These are phyloP conservation scores for Chrysina gloriosa DNA, from an alignment of 2,888 invertebrate genomes.

Conservation along the genomic window DNA sequence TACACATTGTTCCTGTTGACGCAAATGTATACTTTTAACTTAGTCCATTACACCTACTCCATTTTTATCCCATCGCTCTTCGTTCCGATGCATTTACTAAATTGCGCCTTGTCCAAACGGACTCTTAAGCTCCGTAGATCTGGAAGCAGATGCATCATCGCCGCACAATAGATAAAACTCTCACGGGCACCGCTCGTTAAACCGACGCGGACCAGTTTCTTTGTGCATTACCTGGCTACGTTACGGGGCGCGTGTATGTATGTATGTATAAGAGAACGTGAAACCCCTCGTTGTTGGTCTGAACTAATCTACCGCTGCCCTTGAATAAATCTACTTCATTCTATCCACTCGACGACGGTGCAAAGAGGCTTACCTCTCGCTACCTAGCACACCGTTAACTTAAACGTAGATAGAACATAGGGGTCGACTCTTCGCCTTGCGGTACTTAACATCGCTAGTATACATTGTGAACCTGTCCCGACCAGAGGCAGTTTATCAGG, in stretches of 20 bases:
- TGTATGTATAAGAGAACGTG: neutral
- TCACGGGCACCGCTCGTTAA: slow-evolving; percentile 1
- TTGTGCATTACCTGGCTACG: slow-evolving; percentile 6
- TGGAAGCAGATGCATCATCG: neutral
- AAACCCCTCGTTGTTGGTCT: slow-evolving; percentile 35
- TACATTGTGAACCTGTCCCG: slow-evolving; percentile 63
- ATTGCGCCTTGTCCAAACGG: too few relatives aligned
- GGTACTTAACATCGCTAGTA: slow-evolving; percentile 58
- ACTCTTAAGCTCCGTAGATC: too few relatives aligned
- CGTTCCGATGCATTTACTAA: too few relatives aligned
- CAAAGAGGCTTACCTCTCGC: slow-evolving; percentile 40
- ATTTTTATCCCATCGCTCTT: too few relatives aligned
- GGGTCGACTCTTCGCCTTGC: slow-evolving; percentile 43
- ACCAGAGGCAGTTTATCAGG: slow-evolving; percentile 60
- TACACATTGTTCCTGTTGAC: too few relatives aligned
- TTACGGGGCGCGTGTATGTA: neutral
- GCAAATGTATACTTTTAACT: too few relatives aligned
- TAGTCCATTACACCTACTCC: too few relatives aligned
- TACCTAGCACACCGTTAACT: slow-evolving; percentile 8
- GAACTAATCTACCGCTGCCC: slow-evolving; percentile 54
- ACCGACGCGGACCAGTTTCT: slow-evolving; percentile 15
- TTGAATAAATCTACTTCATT: slow-evolving; percentile 54
- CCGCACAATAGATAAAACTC: neutral
- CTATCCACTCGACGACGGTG: slow-evolving; percentile 43
- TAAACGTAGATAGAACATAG: slow-evolving; percentile 7